Base-by-base conservation (phyloP, 2,113 vertebrate genomes). In the Rhabdornis inornatus region DNA sequence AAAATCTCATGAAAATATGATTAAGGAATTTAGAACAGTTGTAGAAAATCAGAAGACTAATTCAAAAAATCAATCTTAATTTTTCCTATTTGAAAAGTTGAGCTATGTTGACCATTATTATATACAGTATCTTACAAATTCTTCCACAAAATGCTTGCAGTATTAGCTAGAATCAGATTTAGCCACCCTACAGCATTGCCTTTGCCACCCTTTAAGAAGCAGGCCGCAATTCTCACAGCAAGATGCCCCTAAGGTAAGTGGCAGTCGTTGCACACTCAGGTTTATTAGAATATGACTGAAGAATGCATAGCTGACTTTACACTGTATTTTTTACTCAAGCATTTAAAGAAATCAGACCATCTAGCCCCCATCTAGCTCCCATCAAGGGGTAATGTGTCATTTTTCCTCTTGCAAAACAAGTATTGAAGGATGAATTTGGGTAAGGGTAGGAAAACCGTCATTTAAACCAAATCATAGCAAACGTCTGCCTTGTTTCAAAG, bases 241-340 rank as follows among this genome's bases (percentile, higher is more conserved):
- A 65, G 25, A 50, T 31, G 14, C 28, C n/a, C 59, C 57, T 83
- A 37, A 60, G 45, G 44, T 30, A 42, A 66, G 42, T 10, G 68
- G 33, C 64, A 78, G 50, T 33, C 0, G 0, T 40, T 68, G 33
- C 11, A 10, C 25, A 18, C 20, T 50, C 30, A 35, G 20, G 37
- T 90, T 72, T 72, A 69, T 6, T 60, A 53, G 35, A 61, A 72
- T 69, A 19, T 13, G 11, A 47, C 59, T 49, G n/a, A 95, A 86
- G 35, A 80, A 64, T 15, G 57, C 9, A 44, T 15, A 69, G n/a
- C 18, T 0, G 5, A 80, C 27, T 71, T 88, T 13, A 57, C 4
- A 50, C 15, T 18, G 33, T 31, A 40, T 61, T 55, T 89, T 93
- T 85, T 3, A 64, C 28, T 69, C 11, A 27, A 65, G 23, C 35